Conservation (phyloP, 2,113 vertebrate species). For the Mixornis gularis region DNA sequence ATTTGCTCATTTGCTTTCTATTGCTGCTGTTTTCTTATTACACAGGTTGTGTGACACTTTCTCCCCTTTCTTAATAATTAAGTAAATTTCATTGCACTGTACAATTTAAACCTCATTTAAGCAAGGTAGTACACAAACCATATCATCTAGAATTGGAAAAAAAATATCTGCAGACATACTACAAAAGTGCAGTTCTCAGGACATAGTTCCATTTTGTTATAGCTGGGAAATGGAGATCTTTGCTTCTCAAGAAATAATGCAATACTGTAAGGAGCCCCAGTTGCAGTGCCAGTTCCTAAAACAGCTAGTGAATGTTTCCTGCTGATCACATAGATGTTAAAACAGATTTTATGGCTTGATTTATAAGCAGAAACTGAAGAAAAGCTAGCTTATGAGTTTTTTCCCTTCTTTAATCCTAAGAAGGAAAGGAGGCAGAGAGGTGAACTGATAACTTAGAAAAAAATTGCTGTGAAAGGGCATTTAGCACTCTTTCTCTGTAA, state of each 20-base stretch:
- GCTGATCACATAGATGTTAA: neutral
- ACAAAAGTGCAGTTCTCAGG: neutral
- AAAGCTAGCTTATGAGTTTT: neutral
- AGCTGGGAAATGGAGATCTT: neutral
- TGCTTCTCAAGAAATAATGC: neutral
- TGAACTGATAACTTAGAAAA: neutral
- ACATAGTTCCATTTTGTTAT: neutral
- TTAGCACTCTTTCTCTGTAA: neutral
- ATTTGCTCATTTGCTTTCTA: neutral
- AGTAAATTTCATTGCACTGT: neutral
- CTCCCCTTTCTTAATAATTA: neutral
- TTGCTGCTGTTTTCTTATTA: neutral
- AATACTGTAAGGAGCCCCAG: neutral
- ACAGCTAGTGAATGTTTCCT: neutral
- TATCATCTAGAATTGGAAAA: neutral
- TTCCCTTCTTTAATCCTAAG: neutral
- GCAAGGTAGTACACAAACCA: neutral
- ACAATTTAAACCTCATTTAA: neutral
- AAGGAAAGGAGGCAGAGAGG: neutral
- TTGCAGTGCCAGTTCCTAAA: neutral
- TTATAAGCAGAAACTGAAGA: neutral
- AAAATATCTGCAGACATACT: neutral
- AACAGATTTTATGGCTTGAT: neutral
- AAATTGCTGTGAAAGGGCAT: neutral
- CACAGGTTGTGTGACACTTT: neutral